These are phyloP conservation scores for Leucophenga varia DNA, from an alignment of 1,140 invertebrate species.

Conservation along the genomic window DNA sequence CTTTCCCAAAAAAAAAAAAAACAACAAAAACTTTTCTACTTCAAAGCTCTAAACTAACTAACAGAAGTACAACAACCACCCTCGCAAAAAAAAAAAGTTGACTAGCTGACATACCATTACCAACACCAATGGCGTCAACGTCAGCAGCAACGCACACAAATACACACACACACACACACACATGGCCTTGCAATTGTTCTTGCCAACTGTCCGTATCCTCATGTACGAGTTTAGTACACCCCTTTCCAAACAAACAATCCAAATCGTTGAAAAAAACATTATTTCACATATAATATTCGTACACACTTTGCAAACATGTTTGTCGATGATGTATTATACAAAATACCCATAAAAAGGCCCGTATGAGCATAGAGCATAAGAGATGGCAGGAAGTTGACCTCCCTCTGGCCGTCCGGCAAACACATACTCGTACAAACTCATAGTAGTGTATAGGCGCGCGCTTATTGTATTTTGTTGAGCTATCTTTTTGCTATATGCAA, in stretches of 20 bases:
- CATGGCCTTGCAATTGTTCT: conserved; percentile 54
- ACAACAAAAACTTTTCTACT: no score
- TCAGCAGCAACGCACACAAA: conserved; percentile 20
- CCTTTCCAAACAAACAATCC: no score
- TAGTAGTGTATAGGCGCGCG: no score
- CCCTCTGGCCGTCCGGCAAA: background rate
- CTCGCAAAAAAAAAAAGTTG: no score
- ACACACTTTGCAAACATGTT: conserved; percentile 55
- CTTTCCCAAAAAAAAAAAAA: no score
- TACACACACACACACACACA: conserved; percentile 38
- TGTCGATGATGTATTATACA: conserved; percentile 55
- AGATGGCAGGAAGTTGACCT: conserved; percentile 23
- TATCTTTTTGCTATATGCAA: no score
- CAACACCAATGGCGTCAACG: conserved; percentile 53
- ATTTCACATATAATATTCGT: conserved; percentile 55
- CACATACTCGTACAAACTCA: background rate
- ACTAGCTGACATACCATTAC: no score
- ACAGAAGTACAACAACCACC: background rate
- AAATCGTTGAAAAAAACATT: conserved; percentile 31
- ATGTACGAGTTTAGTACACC: no score
- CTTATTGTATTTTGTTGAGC: no score
- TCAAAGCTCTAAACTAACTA: background rate
- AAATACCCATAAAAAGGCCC: conserved; percentile 54
- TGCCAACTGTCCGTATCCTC: conserved; percentile 16
- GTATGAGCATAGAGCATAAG: no score